phyloP scores from a whole-genome alignment of 2,797 vertebrate species.

The Falco novaeseelandiae region DNA sequence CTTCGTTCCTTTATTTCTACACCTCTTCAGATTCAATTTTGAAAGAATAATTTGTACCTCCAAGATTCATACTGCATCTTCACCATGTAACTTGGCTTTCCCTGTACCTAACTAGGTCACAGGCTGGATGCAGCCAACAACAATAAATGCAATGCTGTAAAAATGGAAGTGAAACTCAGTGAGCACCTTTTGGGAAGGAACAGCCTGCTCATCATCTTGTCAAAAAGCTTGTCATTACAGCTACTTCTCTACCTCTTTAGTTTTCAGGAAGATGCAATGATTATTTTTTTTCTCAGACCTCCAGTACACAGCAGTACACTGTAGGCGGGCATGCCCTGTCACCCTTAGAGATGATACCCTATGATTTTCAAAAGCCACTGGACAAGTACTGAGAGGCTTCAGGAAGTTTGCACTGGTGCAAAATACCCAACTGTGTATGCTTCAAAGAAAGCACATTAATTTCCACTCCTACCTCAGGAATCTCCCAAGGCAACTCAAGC shows the following conservation, averaged over 20 bases:
- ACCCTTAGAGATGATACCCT: neutral
- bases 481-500: neutral
- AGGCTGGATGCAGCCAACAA: neutral
- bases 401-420: neutral
- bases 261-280: neutral
- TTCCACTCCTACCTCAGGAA: neutral
- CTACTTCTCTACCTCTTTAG: neutral
- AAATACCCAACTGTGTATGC: neutral
- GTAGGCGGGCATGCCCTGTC: fast-evolving
- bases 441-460: neutral
- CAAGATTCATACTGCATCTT: neutral
- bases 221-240: neutral
- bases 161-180: neutral
- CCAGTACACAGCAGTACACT: neutral
- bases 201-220: neutral
- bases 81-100: neutral
- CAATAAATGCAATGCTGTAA: neutral
- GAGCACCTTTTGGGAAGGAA: neutral
- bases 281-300: neutral
- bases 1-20: neutral
- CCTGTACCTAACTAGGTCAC: neutral
- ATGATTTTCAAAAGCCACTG: neutral
- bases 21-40: neutral
- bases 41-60: neutral
- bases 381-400: neutral